Base-by-base conservation (phyloP, 2,797 vertebrate species). In the Apodemus agrarius region DNA sequence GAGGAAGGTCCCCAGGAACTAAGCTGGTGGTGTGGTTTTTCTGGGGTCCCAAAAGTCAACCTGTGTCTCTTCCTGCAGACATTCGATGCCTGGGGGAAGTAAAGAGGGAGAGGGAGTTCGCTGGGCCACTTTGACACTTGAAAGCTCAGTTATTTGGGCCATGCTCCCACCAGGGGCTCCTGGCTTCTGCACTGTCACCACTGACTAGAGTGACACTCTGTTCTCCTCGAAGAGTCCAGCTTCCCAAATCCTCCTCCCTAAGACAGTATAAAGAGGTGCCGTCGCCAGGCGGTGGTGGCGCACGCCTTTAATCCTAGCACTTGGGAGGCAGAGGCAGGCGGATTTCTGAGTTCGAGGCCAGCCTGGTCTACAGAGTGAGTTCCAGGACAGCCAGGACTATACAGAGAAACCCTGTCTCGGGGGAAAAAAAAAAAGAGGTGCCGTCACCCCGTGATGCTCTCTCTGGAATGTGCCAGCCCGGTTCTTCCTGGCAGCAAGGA, bases 371-470 rank as follows among this genome's bases (percentile, higher is more conserved):
- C n/a, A n/a, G n/a, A n/a, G n/a, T n/a, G n/a, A n/a, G n/a, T n/a
- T n/a, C n/a, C n/a, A n/a, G n/a, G n/a, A n/a, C n/a, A n/a, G n/a
- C n/a, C n/a, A n/a, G n/a, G n/a, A n/a, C n/a, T n/a, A n/a, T n/a
- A n/a, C n/a, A n/a, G n/a, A n/a, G n/a, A n/a, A n/a, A n/a, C n/a
- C n/a, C n/a, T n/a, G n/a, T n/a, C n/a, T n/a, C n/a, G n/a, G n/a
- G n/a, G n/a, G n/a, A n/a, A n/a, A n/a, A n/a, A n/a, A n/a, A n/a
- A n/a, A n/a, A n/a, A n/a, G n/a, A n/a, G n/a, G n/a, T n/a, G n/a
- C n/a, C n/a, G n/a, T n/a, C n/a, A 4, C 1, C 31, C 57, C 40
- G 0, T 0, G 9, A 0, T 2, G 37, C n/a, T 74, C 74, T 49
- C 24, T 80, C 65, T 7, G n/a, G 63, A 74, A 40, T 6, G 31